Percentiles rank a stretch among this genome's conserved stretches.
phyloP scores from a whole-genome alignment of 2,113 vertebrate genomes.

The Acanthochromis polyacanthus region DNA sequence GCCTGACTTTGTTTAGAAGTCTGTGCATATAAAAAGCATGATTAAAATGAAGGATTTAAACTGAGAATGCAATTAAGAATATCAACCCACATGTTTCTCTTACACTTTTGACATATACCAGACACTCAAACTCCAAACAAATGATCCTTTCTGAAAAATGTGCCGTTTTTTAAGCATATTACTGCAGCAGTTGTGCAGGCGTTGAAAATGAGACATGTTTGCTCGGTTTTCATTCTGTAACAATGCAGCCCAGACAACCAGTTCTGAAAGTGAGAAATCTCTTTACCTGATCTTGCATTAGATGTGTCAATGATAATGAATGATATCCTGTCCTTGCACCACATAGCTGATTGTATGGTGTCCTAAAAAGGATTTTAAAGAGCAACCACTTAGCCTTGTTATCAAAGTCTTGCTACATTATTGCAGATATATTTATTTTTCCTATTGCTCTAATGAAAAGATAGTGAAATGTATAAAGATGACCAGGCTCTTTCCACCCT shows the following conservation, averaged over 20 bases:
- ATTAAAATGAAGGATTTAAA: no score
- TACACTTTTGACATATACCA: no score
- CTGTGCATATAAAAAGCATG: neutral
- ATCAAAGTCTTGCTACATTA: neutral
- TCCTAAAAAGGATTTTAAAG: slow-evolving; percentile 27
- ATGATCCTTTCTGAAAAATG: no score
- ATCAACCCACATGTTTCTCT: no score
- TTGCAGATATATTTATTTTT: slow-evolving; percentile 21
- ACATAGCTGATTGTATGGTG: slow-evolving; percentile 10
- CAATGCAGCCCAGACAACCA: neutral
- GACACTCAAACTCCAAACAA: no score
- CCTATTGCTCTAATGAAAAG: slow-evolving; percentile 31
- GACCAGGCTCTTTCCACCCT: neutral
- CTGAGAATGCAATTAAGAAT: no score
- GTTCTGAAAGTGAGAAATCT: neutral
- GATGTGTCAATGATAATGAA: neutral
- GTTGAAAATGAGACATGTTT: neutral
- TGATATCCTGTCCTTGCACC: neutral
- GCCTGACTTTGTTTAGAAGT: neutral
- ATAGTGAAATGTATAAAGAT: slow-evolving; percentile 2
- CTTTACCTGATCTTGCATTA: slow-evolving; percentile 4
- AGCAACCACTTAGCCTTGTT: slow-evolving; percentile 24
- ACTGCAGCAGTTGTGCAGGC: no score
- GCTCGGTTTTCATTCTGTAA: neutral
- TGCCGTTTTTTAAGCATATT: no score